A percentile compares a stretch with the other conserved stretches of the same genome.
Conservation (phyloP, 1,140 invertebrate genomes). For the Scaptomyza montana region DNA sequence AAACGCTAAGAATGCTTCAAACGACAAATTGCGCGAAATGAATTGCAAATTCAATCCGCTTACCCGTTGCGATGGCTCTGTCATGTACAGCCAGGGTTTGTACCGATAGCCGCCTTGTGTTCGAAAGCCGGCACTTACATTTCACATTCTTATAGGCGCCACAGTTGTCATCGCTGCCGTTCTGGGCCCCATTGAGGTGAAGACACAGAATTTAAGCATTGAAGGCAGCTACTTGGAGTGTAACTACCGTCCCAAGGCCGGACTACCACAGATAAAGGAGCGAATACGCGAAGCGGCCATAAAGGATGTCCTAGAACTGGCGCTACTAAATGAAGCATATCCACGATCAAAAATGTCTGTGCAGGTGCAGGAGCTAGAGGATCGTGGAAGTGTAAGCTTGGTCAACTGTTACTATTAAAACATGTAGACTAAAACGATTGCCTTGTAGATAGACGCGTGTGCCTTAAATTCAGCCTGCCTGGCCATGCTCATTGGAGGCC, state of each 20-base stretch:
- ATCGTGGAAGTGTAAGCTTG: slow-evolving; percentile 90
- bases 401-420: not conserved
- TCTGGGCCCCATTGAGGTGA: slow-evolving; percentile 93
- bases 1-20: not conserved
- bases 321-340: slow-evolving; percentile 88
- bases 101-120: slow-evolving; percentile 78
- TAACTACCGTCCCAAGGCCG: slow-evolving; percentile 90
- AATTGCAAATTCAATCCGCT: slow-evolving; percentile 89
- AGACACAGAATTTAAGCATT: slow-evolving; percentile 89
- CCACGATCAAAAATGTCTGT: slow-evolving; percentile 91
- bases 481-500: slow-evolving; percentile 91
- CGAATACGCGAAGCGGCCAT: slow-evolving; percentile 91
- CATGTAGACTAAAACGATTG: slow-evolving; percentile 22
- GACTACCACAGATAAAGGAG: slow-evolving; percentile 89
- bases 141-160: slow-evolving; percentile 85
- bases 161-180: slow-evolving; percentile 90
- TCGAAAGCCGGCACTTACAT: slow-evolving; percentile 2
- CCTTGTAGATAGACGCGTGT: slow-evolving; percentile 89
- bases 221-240: slow-evolving; percentile 92
- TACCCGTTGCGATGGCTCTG: slow-evolving; percentile 90
- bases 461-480: slow-evolving; percentile 92
- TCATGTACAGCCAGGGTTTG: slow-evolving; percentile 87
- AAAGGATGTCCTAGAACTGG: slow-evolving; percentile 89
- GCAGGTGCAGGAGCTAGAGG: slow-evolving; percentile 94
- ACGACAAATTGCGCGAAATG: slow-evolving; percentile 83